Percentiles rank a stretch among this genome's conserved stretches.
These are phyloP conservation scores for Diglossa brunneiventris DNA, from an alignment of 2,113 vertebrate genomes.

Conservation along the genomic window DNA sequence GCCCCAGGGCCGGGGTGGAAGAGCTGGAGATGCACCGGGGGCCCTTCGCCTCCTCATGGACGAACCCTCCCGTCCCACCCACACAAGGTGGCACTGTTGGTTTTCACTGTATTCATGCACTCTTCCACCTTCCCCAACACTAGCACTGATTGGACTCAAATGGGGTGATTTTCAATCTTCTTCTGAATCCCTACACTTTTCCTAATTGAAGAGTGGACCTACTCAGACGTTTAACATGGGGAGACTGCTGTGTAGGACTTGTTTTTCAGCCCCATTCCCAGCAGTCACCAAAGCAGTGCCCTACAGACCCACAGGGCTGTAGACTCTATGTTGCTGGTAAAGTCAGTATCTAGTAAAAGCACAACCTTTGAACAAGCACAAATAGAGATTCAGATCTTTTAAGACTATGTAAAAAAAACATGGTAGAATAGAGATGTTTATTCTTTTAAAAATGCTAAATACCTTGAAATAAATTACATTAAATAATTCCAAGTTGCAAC, in stretches of 20 bases:
- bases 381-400: background rate
- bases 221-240: background rate
- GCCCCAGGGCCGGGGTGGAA: accelerated
- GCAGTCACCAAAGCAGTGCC: background rate
- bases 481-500: background rate
- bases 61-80: background rate
- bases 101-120: background rate
- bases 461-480: background rate
- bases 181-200: background rate
- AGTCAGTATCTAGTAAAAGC: background rate
- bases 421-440: background rate
- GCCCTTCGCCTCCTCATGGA: background rate
- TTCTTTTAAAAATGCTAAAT: background rate
- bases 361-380: background rate
- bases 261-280: background rate
- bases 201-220: background rate
- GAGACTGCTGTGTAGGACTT: background rate
- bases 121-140: background rate
- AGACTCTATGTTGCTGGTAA: background rate
- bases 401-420: background rate
- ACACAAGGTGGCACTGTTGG: conserved; percentile 47
- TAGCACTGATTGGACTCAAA: background rate
- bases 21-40: background rate
- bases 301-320: background rate
- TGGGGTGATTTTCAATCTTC: background rate